phyloP scores from a whole-genome alignment of 2,797 vertebrate species.

The Ciconia nigra region DNA sequence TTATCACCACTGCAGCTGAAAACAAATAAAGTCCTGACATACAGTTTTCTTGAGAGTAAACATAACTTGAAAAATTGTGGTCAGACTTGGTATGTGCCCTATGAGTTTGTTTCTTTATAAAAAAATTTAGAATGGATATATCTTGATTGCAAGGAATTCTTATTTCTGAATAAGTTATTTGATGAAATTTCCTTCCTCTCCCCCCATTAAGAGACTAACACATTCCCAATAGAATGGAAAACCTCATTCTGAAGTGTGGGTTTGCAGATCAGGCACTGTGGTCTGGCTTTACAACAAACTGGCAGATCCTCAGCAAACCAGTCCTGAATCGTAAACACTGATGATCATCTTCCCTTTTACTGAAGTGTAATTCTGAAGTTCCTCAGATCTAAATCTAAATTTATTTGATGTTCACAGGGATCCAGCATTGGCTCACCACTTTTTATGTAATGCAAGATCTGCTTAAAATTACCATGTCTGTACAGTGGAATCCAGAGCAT shows the following conservation, averaged over 20 bases:
- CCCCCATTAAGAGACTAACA: background rate
- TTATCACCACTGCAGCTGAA: conserved; percentile 47
- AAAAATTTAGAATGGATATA: background rate
- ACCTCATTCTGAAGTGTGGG: background rate
- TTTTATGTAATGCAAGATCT: background rate
- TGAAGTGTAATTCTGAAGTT: background rate
- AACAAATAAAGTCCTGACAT: conserved; percentile 28
- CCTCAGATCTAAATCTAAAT: background rate
- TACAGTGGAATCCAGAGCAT: background rate
- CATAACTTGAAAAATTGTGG: background rate
- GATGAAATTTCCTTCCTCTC: background rate
- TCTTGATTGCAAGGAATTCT: background rate
- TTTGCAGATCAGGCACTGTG: background rate
- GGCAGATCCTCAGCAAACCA: background rate
- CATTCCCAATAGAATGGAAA: background rate
- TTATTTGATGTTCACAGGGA: background rate
- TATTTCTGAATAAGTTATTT: background rate
- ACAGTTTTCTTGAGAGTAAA: background rate
- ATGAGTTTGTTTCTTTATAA: background rate
- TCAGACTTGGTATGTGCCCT: background rate
- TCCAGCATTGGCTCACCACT: background rate
- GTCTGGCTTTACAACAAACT: background rate
- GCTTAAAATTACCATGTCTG: background rate
- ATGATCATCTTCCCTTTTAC: background rate
- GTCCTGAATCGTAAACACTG: background rate